A percentile compares a stretch with the other conserved stretches of the same genome.
These are phyloP conservation scores for Dorcus parallelipipedus DNA, from an alignment of 2,888 invertebrate species.

Conservation along the genomic window DNA sequence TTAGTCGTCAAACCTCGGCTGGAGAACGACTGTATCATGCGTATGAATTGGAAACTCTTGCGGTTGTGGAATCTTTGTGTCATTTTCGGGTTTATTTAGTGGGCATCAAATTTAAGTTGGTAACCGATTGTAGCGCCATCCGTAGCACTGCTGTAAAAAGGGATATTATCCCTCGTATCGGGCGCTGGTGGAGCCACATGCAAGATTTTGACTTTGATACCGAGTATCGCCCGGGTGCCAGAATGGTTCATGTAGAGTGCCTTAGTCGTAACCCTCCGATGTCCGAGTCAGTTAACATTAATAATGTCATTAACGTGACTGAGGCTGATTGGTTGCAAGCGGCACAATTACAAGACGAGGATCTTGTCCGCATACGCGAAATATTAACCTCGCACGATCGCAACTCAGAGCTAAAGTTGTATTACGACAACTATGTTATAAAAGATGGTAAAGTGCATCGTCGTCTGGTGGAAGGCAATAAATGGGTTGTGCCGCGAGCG, in stretches of 20 bases:
- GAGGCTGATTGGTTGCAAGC: constrained; percentile 31
- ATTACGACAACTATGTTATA: constrained; percentile 9
- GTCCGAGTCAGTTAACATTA: not conserved
- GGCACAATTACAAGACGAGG: constrained; percentile 7
- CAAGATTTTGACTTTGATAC: constrained; percentile 33
- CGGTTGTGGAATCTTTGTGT: constrained; percentile 29
- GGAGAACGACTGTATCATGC: constrained; percentile 23
- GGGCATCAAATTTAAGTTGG: not conserved
- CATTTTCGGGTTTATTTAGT: constrained; percentile 29
- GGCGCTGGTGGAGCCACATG: constrained; percentile 35
- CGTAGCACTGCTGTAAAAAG: constrained; percentile 35
- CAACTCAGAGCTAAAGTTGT: not conserved
- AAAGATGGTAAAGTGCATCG: constrained; percentile 7
- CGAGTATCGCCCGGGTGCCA: constrained; percentile 29
- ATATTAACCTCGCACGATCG: not conserved
- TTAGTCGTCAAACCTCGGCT: constrained; percentile 14
- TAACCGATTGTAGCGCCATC: constrained; percentile 37
- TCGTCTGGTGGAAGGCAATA: not conserved
- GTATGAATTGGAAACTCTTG: constrained; percentile 37
- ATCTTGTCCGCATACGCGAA: constrained; percentile 1
- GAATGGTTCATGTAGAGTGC: constrained; percentile 33
- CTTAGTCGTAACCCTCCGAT: constrained; percentile 27
- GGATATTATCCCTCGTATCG: constrained; percentile 33
- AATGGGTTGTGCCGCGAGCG: constrained; percentile 21
- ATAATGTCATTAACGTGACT: constrained; percentile 35